Base-by-base conservation (phyloP, 2,888 invertebrate genomes). In the Phaonia tiefii region DNA sequence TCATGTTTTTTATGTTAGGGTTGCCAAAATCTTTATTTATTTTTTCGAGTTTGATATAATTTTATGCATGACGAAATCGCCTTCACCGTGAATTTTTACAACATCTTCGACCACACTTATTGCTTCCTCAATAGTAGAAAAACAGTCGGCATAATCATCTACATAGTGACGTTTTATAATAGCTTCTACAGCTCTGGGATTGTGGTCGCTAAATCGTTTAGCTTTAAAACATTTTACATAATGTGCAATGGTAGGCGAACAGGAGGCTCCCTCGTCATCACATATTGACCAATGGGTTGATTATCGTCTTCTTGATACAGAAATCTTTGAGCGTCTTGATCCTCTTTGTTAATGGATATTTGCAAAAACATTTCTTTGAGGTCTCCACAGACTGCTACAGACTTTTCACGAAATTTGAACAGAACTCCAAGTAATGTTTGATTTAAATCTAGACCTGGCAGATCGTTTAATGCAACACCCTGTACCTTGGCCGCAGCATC, bases 311-410 rank as follows among this genome's bases (percentile, higher is more conserved):
- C 63, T 44, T 60, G 60, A 10, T 86, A 89, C 11, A 88, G 26
- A 81, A 85, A 86, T 13, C 86, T 39, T 74, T 86, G 86, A 0
- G 85, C 58, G 44, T 83, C 58, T 39, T 85, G 85, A 71, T 88
- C 88, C 10, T 83, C 83, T 8, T 75, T 56, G 0, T 58, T 17
- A 2, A 89, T 86, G 11, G 82, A 80, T 0, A 89, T 73, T 42
- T 86, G 87, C 4, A 85, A 78, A 60, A 88, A 89, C 88, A 89
- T 89, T 56, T 89, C 87, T 5, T 77, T 83, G 0, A 89, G 86
- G 66, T 89, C 89, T 0, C 83, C 88, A 7, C 66, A 84, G 1
- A 88, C 72, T 0, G 86, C 88, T 0, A 87, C 63, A 0, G 65
- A 44, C 0, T 78, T 51, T 69, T 84, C 82, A 8, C 87, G 70